Conservation (phyloP, 1,140 invertebrate species). For the Eriosoma lanigerum region DNA sequence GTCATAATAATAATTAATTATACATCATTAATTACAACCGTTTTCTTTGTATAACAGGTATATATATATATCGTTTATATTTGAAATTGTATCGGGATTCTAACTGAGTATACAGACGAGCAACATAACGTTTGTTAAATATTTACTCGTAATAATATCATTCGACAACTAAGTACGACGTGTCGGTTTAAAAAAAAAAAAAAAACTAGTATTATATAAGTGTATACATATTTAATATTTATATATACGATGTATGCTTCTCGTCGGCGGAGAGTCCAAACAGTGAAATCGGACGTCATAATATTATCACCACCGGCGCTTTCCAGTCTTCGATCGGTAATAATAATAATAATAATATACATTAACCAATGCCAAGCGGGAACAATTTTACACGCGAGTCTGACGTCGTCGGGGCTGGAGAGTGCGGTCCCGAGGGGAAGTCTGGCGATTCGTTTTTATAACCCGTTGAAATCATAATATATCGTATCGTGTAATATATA, state of each 20-base stretch:
- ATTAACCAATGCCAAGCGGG: not conserved
- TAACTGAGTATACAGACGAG: too few species aligned
- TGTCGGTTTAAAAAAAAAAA: constrained; percentile 4
- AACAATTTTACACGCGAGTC: constrained; percentile 12
- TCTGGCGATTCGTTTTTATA: constrained; percentile 6
- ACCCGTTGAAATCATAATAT: constrained; percentile 14
- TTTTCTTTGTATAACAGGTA: too few species aligned
- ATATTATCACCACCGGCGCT: constrained; percentile 29
- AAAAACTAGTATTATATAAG: not conserved
- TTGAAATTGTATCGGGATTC: too few species aligned
- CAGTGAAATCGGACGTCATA: constrained; percentile 26
- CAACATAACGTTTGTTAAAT: constrained; percentile 1
- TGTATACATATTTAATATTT: not conserved
- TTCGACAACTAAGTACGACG: not conserved
- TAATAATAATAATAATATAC: constrained; percentile 17
- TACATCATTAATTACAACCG: too few species aligned
- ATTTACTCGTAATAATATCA: constrained; percentile 2
- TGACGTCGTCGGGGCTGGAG: not conserved
- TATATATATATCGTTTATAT: too few species aligned
- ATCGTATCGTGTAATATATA: not conserved
- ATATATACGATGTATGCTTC: not conserved
- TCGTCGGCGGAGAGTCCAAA: not conserved
- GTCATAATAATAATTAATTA: too few species aligned
- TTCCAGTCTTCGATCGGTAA: constrained; percentile 3
- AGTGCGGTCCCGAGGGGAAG: not conserved